These are phyloP conservation scores for Rhagonycha lutea DNA, from an alignment of 2,888 invertebrate species.

Conservation along the genomic window DNA sequence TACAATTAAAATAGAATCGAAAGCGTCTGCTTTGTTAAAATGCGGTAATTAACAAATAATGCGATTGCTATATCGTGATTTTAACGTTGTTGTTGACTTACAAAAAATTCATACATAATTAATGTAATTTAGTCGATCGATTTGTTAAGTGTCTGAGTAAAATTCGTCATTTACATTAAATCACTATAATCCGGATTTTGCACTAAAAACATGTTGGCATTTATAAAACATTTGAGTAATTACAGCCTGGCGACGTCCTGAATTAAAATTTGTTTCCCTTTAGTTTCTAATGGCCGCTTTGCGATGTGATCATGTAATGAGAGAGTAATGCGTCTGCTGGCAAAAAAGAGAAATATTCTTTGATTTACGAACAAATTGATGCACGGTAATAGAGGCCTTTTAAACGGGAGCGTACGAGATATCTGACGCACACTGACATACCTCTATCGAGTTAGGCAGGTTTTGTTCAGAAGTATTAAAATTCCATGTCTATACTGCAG, in stretches of 20 bases:
- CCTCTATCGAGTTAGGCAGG: neutral
- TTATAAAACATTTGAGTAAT: neutral
- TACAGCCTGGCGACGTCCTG: neutral
- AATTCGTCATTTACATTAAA: neutral
- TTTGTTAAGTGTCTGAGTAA: neutral
- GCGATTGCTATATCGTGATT: neutral
- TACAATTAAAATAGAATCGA: conserved; percentile 3
- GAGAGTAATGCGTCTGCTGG: neutral
- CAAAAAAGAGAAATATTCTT: neutral
- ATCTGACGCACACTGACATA: neutral
- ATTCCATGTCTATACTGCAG: neutral
- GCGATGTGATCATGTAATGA: neutral
- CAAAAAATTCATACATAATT: neutral
- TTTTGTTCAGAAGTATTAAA: neutral
- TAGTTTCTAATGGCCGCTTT: neutral
- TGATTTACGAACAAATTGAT: neutral
- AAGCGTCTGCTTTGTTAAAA: neutral
- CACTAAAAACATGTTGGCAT: neutral
- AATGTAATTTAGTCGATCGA: neutral
- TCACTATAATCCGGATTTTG: neutral
- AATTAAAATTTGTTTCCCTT: neutral
- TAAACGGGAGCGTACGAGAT: neutral
- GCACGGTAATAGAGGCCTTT: neutral
- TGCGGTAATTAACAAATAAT: neutral
- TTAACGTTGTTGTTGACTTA: neutral